Base-by-base conservation (phyloP, 2,797 vertebrate species). In the Sebastes kiyomatsui region DNA sequence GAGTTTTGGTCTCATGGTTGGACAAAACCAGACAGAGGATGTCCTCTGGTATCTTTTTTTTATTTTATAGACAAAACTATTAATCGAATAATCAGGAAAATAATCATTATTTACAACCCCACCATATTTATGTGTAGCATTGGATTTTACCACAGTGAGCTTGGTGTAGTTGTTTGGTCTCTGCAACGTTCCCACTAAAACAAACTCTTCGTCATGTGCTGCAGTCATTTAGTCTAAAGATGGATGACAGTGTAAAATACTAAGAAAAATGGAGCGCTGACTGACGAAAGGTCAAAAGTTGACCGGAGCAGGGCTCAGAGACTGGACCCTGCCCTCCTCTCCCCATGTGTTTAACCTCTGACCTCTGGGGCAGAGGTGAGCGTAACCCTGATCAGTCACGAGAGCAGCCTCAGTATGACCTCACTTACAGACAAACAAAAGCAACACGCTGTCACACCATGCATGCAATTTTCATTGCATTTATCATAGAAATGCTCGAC, bases 301-400 rank as follows among this genome's bases (percentile, higher is more conserved):
- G 66, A 56, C n/a, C 28, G 0, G 25, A 46, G 60, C 42, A 20
- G 58, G 46, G 30, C 61, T 71, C 28, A 42, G 38, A 27, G 38
- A 27, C 58, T 4, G 18, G 62, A 81, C 61, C 35, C 81, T n/a
- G 62, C n/a, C 59, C 56, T 71, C 46, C 56, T 30, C 76, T 12
- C 46, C 69, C 66, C 27, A 46, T 91, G 74, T 88, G 54, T 84
- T 91, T 90, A 87, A 91, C 90, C 82, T 12, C 55, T 87, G 79
- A 89, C 90, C 84, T 75, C 58, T n/a, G 69, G 85, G 87, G 23
- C 80, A 75, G 69, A 88, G 88, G 69, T 90, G 61, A 90, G 35
- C 3, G 72, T 76, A 49, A 67, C 38, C 82, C 79, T 75, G 75
- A 90, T 86, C 77, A 76, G 68, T 88, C 85, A 90, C 56, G 18